These are phyloP conservation scores for Chrysodeixis includens DNA, from an alignment of 2,888 invertebrate genomes.

Conservation along the genomic window DNA sequence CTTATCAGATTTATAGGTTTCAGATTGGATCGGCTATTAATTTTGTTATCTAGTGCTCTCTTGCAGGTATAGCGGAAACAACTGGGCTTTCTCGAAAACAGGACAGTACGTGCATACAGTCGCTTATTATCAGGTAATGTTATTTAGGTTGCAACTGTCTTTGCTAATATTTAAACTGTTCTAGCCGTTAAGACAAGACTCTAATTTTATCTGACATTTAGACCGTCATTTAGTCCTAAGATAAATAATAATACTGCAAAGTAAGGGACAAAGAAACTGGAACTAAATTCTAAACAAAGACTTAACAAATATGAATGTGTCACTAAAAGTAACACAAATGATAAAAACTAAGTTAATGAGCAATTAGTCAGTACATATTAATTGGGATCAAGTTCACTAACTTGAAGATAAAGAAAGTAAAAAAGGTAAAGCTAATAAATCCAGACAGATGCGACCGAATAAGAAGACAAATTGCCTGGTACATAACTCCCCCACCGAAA, in stretches of 20 bases:
- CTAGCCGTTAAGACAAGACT: not conserved
- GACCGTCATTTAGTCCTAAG: not conserved
- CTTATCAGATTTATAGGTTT: slow-evolving; percentile 59
- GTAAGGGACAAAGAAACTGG: slow-evolving; percentile 27
- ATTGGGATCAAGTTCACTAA: slow-evolving; percentile 80
- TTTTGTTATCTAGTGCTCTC: slow-evolving; percentile 56
- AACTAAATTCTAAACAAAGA: slow-evolving; percentile 51
- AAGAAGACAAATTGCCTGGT: slow-evolving; percentile 78
- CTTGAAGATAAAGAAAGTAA: slow-evolving; percentile 67
- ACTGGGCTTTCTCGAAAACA: slow-evolving; percentile 55
- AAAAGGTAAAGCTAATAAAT: slow-evolving; percentile 78
- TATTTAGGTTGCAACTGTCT: slow-evolving; percentile 25
- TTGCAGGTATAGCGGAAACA: slow-evolving; percentile 50
- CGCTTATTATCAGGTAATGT: slow-evolving; percentile 33
- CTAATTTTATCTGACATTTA: slow-evolving; percentile 1
- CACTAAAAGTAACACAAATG: slow-evolving; percentile 74
- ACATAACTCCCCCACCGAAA: slow-evolving; percentile 66
- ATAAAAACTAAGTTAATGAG: slow-evolving; percentile 72
- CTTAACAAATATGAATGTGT: slow-evolving; percentile 54
- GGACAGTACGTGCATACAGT: slow-evolving; percentile 28
- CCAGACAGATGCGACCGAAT: slow-evolving; percentile 77
- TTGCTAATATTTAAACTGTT: not conserved
- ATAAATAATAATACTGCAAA: not conserved
- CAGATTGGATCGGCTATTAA: slow-evolving; percentile 58
- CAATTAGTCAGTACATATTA: slow-evolving; percentile 81